Percentiles rank a stretch among this genome's conserved stretches.
Evolutionary conservation across 2,888 invertebrate genomes (phyloP).

Genomic region (Heliothis peltigera): DNA sequence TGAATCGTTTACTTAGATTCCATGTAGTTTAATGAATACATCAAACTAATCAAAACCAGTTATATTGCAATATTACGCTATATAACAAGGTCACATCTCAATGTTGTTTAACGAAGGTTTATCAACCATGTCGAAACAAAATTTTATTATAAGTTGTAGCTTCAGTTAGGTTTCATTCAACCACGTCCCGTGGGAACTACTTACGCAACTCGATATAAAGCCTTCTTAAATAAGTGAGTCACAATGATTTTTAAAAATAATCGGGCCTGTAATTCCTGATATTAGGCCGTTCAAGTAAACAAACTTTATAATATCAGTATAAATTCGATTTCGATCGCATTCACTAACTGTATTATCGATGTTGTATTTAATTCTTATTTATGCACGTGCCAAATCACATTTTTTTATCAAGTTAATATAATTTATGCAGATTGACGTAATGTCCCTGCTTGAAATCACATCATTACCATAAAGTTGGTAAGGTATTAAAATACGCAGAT

Average conservation of each 20-base stretch:
- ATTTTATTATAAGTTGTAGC: too few species aligned
- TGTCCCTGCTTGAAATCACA: constrained; percentile 5
- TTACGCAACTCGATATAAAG: too few species aligned
- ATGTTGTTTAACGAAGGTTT: constrained; percentile 34
- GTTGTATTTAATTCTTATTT: too few species aligned
- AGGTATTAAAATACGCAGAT: constrained; percentile 20
- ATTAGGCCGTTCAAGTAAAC: too few species aligned
- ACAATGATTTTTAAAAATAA: too few species aligned
- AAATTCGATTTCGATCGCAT: too few species aligned
- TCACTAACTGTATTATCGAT: too few species aligned
- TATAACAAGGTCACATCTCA: constrained; percentile 36
- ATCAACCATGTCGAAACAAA: not conserved
- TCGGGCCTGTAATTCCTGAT: too few species aligned
- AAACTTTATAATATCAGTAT: too few species aligned
- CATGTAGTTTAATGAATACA: constrained; percentile 5
- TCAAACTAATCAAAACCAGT: constrained; percentile 31
- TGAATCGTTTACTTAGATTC: constrained; percentile 34
- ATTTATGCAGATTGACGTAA: constrained; percentile 5
- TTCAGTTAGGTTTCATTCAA: too few species aligned
- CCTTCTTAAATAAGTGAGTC: too few species aligned
- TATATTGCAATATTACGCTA: constrained; percentile 39
- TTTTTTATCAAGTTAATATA: constrained; percentile 8
- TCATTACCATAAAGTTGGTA: constrained; percentile 20
- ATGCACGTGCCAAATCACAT: constrained; percentile 10
- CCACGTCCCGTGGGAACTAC: too few species aligned